Conservation (phyloP, 2,113 vertebrate genomes). For the Lethenteron reissneri region DNA sequence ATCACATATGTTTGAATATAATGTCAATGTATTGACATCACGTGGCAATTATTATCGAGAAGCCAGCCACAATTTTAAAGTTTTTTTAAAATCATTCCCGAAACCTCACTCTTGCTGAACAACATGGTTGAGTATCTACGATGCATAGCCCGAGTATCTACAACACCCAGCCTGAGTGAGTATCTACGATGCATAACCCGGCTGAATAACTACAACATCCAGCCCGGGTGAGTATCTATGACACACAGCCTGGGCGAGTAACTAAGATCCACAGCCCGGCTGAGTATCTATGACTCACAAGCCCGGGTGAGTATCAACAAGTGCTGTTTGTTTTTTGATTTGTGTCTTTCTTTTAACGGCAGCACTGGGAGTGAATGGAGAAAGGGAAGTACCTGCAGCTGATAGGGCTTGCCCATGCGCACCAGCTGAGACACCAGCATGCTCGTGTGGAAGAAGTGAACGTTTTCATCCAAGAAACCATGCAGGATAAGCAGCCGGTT, state of each 20-base stretch:
- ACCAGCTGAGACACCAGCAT: slow-evolving; percentile 93
- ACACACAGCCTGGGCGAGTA: background rate
- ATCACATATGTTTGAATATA: too few species aligned
- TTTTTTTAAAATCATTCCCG: too few species aligned
- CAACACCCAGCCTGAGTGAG: background rate
- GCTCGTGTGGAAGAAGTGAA: slow-evolving; percentile 99
- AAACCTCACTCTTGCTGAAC: too few species aligned
- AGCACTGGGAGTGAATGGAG: too few species aligned
- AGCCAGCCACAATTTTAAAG: too few species aligned
- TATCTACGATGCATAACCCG: background rate
- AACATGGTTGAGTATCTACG: too few species aligned
- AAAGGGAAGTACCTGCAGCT: slow-evolving; percentile 48
- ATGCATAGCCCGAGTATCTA: too few species aligned
- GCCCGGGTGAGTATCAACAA: background rate
- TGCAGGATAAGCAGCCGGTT: slow-evolving; percentile 90
- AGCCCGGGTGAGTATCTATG: background rate
- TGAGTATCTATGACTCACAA: background rate
- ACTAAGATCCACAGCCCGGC: background rate
- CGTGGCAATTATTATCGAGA: too few species aligned
- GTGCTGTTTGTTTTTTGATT: slow-evolving; percentile 1
- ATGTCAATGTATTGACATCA: too few species aligned
- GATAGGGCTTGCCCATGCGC: slow-evolving; percentile 90
- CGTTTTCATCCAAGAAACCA: slow-evolving; percentile 90
- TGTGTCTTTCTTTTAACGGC: too few species aligned
- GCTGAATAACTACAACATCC: background rate